These are phyloP conservation scores for Acipenser ruthenus DNA, from an alignment of 2,797 vertebrate species.

Conservation along the genomic window DNA sequence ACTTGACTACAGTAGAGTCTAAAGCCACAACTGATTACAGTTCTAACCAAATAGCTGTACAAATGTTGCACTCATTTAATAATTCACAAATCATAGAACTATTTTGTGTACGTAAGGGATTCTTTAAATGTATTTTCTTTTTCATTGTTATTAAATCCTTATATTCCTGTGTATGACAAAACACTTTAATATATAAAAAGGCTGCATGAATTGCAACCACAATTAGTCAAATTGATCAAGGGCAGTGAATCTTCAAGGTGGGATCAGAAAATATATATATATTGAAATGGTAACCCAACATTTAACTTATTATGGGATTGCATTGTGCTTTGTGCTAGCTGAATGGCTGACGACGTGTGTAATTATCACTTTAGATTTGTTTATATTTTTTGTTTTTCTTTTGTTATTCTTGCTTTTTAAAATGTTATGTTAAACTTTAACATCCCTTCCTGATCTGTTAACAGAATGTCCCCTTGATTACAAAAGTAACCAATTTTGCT, in stretches of 20 bases:
- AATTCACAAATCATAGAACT: slow-evolving; percentile 34
- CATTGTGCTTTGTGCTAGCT: slow-evolving; percentile 6
- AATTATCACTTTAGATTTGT: slow-evolving; percentile 33
- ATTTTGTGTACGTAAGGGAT: slow-evolving; percentile 36
- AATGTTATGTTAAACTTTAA: background rate
- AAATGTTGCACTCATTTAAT: slow-evolving; percentile 34
- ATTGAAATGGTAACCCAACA: slow-evolving; percentile 16
- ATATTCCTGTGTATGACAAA: slow-evolving; percentile 41
- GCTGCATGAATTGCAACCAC: slow-evolving; percentile 37
- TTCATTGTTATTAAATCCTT: slow-evolving; percentile 24
- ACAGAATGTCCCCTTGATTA: slow-evolving; percentile 6
- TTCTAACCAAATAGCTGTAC: slow-evolving; percentile 47
- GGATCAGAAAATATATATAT: slow-evolving; percentile 22
- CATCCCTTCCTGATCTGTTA: background rate
- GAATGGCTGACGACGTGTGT: no score
- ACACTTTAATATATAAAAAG: slow-evolving; percentile 61
- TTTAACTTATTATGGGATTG: slow-evolving; percentile 14
- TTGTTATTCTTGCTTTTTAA: slow-evolving; percentile 34
- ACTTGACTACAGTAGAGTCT: background rate
- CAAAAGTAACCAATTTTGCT: background rate
- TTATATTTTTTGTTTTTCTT: slow-evolving; percentile 48
- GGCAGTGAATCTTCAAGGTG: slow-evolving; percentile 22
- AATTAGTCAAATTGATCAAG: slow-evolving; percentile 32
- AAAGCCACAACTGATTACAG: slow-evolving; percentile 21
- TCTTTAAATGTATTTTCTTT: slow-evolving; percentile 29